A percentile compares a stretch with the other conserved stretches of the same genome.
phyloP scores from a whole-genome alignment of 2,113 vertebrate species.

The Urocynchramus pylzowi region DNA sequence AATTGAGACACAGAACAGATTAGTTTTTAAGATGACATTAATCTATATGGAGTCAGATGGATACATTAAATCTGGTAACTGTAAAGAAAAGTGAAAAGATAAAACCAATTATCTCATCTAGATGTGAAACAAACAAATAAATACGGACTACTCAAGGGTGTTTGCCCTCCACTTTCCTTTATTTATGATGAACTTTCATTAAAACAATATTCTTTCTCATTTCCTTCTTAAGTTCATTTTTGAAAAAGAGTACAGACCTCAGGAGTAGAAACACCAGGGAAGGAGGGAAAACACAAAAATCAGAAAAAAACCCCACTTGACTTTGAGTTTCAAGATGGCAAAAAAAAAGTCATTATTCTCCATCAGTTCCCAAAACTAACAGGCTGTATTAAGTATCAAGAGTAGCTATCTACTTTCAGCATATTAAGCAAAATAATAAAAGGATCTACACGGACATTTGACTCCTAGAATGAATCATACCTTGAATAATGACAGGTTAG shows the following conservation, averaged over 20 bases:
- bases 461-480: neutral
- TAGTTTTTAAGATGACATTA: neutral
- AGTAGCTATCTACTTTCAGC: neutral
- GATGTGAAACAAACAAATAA: neutral
- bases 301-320: accelerated
- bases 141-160: neutral
- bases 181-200: neutral
- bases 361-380: neutral
- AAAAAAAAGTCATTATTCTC: neutral
- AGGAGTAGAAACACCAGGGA: neutral
- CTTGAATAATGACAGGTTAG: neutral
- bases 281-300: neutral
- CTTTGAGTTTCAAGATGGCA: neutral
- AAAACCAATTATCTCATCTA: neutral
- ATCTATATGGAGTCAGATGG: neutral
- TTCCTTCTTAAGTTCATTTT: neutral
- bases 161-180: neutral
- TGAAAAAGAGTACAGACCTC: neutral
- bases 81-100: neutral
- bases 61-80: neutral
- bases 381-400: neutral
- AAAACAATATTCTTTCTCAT: neutral
- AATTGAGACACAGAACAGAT: neutral
- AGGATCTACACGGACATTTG: neutral
- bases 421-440: neutral